Base-by-base conservation (phyloP, 2,888 invertebrate species). In the Andrena haemorrhoa region DNA sequence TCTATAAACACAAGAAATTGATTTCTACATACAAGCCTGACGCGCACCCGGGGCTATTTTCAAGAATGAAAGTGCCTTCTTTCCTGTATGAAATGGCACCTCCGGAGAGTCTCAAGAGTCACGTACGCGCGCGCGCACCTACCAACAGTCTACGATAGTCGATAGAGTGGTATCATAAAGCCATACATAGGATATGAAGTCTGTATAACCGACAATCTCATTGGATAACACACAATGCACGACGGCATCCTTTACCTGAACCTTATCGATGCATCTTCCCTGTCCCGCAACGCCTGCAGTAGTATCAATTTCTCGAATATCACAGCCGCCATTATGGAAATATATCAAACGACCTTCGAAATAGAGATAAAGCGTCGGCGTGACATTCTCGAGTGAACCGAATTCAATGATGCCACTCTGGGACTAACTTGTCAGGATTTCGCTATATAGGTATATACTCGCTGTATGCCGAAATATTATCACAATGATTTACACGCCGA, bases 161-260 rank as follows among this genome's bases (percentile, higher is more conserved):
- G 86, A 83, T 85, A 75, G 66, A 56, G 75, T 75, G 75, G 72
- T 79, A 81, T 79, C 85, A 60, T 87, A 87, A 87, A 86, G 72
- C 81, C 78, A 83, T 79, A 86, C 78, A 76, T 81, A 77, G 76
- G 63, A 76, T 83, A 83, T 72, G 76, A 79, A 87, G 76, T 66
- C 76, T 65, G 76, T 75, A 76, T 81, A 80, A 83, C 83, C 78
- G 78, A 73, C 79, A 76, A 87, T 87, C 85, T 85, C 76, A 85
- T 87, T 85, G 76, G 85, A 74, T 76, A 76, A 69, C 74, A 72
- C 58, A 82, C 64, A 60, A 86, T 84, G 75, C 73, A 61, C 76
- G 53, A 64, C 68, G 63, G 63, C 75, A 71, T 63, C 73, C 69
- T 82, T 79, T 80, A 76, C 77, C 68, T 16, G 78, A 69, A 74